A percentile compares a stretch with the other conserved stretches of the same genome.
phyloP scores from a whole-genome alignment of 2,113 vertebrate genomes.

The Sprattus sprattus region DNA sequence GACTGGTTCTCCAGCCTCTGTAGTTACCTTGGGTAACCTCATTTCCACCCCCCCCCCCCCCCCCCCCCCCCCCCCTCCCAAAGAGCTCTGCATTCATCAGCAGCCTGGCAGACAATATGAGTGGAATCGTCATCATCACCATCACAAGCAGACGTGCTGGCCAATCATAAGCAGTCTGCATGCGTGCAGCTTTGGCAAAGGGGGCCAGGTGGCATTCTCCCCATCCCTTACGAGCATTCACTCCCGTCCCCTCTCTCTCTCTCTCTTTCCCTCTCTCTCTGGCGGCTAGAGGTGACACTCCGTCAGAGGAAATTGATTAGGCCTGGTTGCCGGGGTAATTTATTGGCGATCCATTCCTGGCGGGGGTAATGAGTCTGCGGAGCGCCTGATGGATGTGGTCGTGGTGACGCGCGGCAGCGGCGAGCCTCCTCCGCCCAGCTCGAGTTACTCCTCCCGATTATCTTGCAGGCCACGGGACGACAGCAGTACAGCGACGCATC shows the following conservation, averaged over 20 bases:
- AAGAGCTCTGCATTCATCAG: background rate
- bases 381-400: constrained; percentile 65
- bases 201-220: constrained; percentile 58
- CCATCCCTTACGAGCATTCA: background rate
- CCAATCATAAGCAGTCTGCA: background rate
- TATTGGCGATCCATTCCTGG: constrained; percentile 70
- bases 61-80: too few species aligned
- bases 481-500: constrained; percentile 34
- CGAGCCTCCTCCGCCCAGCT: constrained; percentile 35
- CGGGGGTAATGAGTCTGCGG: constrained; percentile 64
- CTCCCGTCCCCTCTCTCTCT: constrained; percentile 16
- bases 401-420: constrained; percentile 14
- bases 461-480: constrained; percentile 32
- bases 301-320: constrained; percentile 71
- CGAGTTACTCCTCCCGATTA: constrained; percentile 1
- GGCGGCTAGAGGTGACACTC: constrained; percentile 72
- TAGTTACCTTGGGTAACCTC: background rate
- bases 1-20: background rate
- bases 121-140: background rate
- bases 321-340: constrained; percentile 70
- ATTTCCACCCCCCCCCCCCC: background rate
- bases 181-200: constrained; percentile 41
- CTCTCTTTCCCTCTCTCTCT: constrained; percentile 55
- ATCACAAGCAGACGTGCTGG: background rate
- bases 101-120: background rate